These are phyloP conservation scores for Periphyllus acericola DNA, from an alignment of 2,888 invertebrate species.

Conservation along the genomic window DNA sequence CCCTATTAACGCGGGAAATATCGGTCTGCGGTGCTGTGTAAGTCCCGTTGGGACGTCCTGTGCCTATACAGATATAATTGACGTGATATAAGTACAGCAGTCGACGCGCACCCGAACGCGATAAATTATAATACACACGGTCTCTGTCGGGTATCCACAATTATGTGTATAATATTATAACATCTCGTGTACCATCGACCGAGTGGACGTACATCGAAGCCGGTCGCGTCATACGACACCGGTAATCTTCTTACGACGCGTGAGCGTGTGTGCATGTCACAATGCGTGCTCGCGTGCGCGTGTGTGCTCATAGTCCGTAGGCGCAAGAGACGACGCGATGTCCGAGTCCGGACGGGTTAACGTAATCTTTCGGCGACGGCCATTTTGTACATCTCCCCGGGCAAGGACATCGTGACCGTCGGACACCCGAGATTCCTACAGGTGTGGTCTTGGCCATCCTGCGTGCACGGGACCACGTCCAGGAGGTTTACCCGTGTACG, in stretches of 20 bases:
- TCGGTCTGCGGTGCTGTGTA: no score
- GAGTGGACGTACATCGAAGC: not conserved
- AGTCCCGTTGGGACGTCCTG: no score
- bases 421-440: conserved; percentile 60
- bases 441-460: conserved; percentile 53
- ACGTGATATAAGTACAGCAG: not conserved
- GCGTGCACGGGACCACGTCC: not conserved
- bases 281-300: not conserved
- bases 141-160: no score
- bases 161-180: no score
- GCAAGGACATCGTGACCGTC: conserved; percentile 19
- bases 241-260: conserved; percentile 16
- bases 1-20: no score
- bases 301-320: no score
- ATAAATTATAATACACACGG: not conserved
- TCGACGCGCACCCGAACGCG: not conserved
- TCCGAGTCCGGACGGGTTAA: conserved; percentile 37
- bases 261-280: not conserved
- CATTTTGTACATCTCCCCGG: conserved; percentile 24
- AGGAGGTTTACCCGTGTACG: not conserved
- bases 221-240: conserved; percentile 53
- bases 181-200: no score
- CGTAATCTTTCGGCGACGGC: conserved; percentile 45
- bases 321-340: not conserved
- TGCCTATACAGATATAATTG: no score